Conservation (phyloP, 2,797 vertebrate genomes). For the Eurystomus glaucurus region DNA sequence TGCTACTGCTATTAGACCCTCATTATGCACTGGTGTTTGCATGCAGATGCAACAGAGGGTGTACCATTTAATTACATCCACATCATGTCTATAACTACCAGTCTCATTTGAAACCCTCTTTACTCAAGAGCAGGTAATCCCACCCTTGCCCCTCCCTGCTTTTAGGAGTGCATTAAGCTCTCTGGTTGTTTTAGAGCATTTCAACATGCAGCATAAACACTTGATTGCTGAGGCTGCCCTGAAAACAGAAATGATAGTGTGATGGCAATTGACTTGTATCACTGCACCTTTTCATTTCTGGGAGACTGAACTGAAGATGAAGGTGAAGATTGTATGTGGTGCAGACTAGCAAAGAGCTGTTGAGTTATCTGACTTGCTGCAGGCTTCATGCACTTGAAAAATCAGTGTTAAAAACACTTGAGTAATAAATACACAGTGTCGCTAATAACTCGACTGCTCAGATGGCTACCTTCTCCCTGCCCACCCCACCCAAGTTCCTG, state of each 20-base stretch:
- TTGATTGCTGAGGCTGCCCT: neutral
- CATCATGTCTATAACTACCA: neutral
- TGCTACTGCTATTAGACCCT: neutral
- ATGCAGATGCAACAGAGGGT: neutral
- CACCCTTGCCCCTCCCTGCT: neutral
- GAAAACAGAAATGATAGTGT: neutral
- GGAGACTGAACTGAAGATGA: neutral
- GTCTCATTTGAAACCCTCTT: neutral
- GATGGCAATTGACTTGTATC: neutral
- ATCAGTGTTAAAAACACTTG: neutral
- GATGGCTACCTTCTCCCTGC: neutral
- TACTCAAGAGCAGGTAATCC: neutral
- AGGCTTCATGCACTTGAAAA: neutral
- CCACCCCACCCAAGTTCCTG: neutral
- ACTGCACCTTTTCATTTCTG: neutral
- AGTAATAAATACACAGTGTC: neutral
- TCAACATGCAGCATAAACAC: neutral
- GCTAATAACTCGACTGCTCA: neutral
- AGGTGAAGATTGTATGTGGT: neutral
- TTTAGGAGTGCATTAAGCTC: neutral
- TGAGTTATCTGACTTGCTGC: neutral
- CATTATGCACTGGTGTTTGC: neutral
- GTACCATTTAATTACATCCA: neutral
- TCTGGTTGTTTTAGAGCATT: neutral
- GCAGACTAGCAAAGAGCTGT: neutral